Conservation (phyloP, 2,888 invertebrate species). For the Stenoptilia bipunctidactyla region DNA sequence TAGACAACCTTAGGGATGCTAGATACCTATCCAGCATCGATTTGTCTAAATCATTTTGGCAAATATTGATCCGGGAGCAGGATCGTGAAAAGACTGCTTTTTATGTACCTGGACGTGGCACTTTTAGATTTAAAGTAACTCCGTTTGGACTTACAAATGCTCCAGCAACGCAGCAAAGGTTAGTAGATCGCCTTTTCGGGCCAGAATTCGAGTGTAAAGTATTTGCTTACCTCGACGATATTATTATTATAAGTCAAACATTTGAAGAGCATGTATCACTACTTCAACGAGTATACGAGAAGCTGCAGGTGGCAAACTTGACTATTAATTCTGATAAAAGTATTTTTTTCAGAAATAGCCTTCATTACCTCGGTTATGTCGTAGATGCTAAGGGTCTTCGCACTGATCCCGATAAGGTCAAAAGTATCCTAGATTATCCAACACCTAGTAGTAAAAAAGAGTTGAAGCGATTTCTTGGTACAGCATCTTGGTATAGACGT, state of each 20-base stretch:
- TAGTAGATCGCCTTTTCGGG: conserved; percentile 14
- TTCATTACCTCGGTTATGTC: conserved; percentile 17
- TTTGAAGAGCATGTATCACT: conserved; percentile 18
- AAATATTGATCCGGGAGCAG: conserved; percentile 6
- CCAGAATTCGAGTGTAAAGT: conserved; percentile 17
- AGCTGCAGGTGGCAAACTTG: conserved; percentile 14
- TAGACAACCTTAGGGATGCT: conserved; percentile 15
- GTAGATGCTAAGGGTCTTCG: conserved; percentile 21
- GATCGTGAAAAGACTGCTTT: conserved; percentile 10
- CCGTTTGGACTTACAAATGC: conserved; percentile 13
- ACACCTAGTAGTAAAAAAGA: conserved; percentile 16
- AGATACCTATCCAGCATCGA: conserved; percentile 12
- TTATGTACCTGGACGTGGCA: conserved; percentile 6
- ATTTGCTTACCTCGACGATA: conserved; percentile 18
- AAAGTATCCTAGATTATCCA: conserved; percentile 17
- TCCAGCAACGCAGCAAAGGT: conserved; percentile 16
- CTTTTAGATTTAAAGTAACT: conserved; percentile 1
- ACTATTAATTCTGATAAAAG: conserved; percentile 16
- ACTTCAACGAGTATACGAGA: conserved; percentile 13
- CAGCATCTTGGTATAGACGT: conserved; percentile 18
- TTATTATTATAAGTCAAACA: conserved; percentile 12
- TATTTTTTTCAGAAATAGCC: conserved; percentile 12
- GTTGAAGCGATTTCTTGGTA: conserved; percentile 17
- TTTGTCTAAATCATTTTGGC: conserved; percentile 12
- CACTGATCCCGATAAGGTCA: conserved; percentile 20